These are phyloP conservation scores for Neodiprion lecontei DNA, from an alignment of 1,140 invertebrate genomes.

Conservation along the genomic window DNA sequence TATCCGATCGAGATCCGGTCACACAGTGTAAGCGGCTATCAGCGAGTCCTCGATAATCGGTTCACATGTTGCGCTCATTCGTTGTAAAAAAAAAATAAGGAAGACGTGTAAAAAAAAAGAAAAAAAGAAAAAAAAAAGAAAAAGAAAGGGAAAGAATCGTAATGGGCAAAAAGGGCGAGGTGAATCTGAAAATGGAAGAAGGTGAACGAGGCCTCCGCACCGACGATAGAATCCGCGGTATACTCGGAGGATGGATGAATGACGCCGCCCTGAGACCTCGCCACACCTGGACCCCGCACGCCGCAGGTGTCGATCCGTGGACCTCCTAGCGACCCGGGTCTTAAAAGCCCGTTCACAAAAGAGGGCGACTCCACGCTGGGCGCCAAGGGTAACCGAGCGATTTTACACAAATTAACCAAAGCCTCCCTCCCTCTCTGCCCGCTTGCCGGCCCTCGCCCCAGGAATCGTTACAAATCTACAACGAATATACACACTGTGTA, in stretches of 20 bases:
- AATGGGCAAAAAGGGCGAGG: background rate
- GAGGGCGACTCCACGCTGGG: slow-evolving; percentile 36
- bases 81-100: too few species aligned
- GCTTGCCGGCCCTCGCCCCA: slow-evolving; percentile 9
- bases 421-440: slow-evolving; percentile 31
- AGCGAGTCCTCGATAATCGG: too few species aligned
- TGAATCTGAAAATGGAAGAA: background rate
- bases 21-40: too few species aligned
- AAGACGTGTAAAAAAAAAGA: background rate
- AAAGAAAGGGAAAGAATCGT: background rate
- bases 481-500: background rate
- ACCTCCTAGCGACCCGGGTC: slow-evolving; percentile 29
- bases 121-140: background rate
- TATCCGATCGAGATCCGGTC: background rate
- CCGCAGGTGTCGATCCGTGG: slow-evolving; percentile 31
- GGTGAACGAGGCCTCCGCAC: background rate
- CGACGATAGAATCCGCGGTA: background rate
- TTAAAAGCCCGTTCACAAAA: slow-evolving; percentile 32
- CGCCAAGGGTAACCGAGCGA: slow-evolving; percentile 35
- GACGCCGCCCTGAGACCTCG: background rate
- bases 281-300: slow-evolving; percentile 35
- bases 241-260: background rate
- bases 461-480: slow-evolving; percentile 13
- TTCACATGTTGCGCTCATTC: too few species aligned
- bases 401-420: slow-evolving; percentile 43